Conservation (phyloP, 2,797 vertebrate species). For the Crax fasciolata region DNA sequence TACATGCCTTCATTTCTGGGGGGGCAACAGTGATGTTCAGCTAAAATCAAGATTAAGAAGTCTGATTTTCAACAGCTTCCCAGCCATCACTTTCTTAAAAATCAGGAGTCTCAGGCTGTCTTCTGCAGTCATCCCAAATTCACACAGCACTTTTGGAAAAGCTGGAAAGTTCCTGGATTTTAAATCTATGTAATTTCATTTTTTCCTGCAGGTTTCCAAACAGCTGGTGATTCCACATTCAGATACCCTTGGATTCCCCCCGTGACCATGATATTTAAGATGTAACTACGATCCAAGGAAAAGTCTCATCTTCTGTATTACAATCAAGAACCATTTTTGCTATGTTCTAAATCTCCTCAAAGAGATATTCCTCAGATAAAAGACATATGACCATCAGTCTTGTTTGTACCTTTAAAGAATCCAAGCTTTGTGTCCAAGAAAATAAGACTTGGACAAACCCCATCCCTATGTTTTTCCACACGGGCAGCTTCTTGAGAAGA, state of each 20-base stretch:
- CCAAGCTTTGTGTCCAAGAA: neutral
- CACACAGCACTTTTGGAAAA: neutral
- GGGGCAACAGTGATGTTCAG: neutral
- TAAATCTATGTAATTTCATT: neutral
- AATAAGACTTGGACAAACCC: neutral
- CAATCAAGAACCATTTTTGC: neutral
- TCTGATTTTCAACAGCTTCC: neutral
- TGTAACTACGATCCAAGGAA: neutral
- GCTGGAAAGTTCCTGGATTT: neutral
- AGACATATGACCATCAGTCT: neutral
- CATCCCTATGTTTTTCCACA: neutral
- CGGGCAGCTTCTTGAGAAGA: neutral
- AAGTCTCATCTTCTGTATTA: neutral
- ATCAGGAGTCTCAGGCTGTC: neutral
- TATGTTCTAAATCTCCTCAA: neutral
- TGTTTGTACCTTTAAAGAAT: neutral
- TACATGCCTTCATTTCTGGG: neutral
- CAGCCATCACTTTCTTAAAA: neutral
- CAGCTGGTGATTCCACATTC: neutral
- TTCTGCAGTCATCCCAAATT: neutral
- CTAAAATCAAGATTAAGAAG: neutral
- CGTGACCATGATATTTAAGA: neutral
- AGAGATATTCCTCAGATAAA: neutral
- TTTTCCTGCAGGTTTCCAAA: neutral
- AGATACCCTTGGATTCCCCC: neutral